Percentiles rank a stretch among this genome's conserved stretches.
Conservation (phyloP, 1,140 invertebrate species). For the Macrobrachium nipponense region DNA sequence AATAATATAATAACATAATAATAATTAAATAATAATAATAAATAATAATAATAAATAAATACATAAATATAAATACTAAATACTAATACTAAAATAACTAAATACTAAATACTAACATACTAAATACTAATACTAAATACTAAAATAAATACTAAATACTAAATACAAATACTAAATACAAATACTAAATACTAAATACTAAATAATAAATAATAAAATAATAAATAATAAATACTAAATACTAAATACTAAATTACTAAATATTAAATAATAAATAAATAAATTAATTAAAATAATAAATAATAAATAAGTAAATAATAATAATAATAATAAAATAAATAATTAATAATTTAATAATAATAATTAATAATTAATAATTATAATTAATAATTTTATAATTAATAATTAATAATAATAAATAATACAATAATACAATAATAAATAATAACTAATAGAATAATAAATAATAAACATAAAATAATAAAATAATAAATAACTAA, state of each 20-base stretch:
- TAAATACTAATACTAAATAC: background rate
- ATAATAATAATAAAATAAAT: background rate
- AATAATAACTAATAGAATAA: no score
- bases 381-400: background rate
- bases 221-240: background rate
- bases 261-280: background rate
- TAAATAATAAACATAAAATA: no score
- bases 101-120: background rate
- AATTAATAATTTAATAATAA: background rate
- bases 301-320: background rate
- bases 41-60: background rate
- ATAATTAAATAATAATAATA: background rate
- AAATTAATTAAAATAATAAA: background rate
- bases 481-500: no score
- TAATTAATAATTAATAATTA: background rate
- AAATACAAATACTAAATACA: background rate
- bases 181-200: background rate
- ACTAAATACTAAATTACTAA: background rate
- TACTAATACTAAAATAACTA: background rate
- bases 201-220: background rate
- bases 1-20: no score
- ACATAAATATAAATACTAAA: background rate
- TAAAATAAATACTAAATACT: background rate
- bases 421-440: constrained; percentile 1
- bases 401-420: background rate